These are phyloP conservation scores for Acrossocheilus wenchowensis DNA, from an alignment of 2,797 vertebrate genomes.

Conservation along the genomic window DNA sequence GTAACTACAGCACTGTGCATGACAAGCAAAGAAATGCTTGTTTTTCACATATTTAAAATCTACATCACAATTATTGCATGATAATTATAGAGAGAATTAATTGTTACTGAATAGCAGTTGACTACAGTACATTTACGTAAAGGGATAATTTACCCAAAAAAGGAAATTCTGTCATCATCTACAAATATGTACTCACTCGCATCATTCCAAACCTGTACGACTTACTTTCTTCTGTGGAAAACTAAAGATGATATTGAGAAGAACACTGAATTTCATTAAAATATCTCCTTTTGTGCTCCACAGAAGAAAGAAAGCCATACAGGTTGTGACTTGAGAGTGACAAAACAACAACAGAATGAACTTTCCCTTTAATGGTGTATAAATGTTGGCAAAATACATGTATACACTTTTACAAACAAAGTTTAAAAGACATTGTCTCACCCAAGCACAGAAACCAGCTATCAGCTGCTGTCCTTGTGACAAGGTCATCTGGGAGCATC, in stretches of 20 bases:
- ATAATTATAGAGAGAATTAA: background rate
- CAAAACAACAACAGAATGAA: background rate
- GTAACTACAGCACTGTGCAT: background rate
- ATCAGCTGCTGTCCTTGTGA: conserved; percentile 58
- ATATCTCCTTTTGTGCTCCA: background rate
- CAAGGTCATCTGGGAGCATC: conserved; percentile 71
- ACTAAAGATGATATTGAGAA: background rate
- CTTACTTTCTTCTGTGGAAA: background rate
- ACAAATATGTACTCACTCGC: background rate
- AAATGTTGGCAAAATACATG: background rate
- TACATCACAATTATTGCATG: background rate
- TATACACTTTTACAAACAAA: background rate
- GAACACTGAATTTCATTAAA: background rate
- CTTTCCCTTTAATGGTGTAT: background rate
- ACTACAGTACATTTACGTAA: background rate
- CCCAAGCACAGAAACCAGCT: conserved; percentile 9
- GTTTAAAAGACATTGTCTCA: conserved; percentile 3
- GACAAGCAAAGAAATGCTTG: background rate
- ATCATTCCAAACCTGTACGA: background rate
- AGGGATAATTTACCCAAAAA: background rate
- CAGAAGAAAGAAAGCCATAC: background rate
- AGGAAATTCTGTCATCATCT: background rate
- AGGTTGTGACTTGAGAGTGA: background rate
- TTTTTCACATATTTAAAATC: background rate
- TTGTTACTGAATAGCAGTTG: background rate